Evolutionary conservation across 1,140 invertebrate genomes (phyloP).

Genomic region (Phthorimaea operculella): DNA sequence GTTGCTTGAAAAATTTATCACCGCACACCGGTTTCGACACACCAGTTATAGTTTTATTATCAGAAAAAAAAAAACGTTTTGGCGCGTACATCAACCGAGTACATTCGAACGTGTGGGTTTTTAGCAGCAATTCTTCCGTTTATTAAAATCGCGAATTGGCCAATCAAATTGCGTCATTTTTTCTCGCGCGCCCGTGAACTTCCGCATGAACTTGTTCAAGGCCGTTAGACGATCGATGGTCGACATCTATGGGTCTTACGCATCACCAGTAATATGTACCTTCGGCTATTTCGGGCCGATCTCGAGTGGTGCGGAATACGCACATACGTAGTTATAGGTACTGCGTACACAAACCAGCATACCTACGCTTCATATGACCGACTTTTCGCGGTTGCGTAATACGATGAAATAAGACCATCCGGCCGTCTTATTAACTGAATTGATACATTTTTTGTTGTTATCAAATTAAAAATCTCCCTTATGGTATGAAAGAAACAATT

Average conservation of each 20-base stretch:
- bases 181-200: conserved; percentile 57
- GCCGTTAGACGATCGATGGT: conserved; percentile 29
- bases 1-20: not conserved
- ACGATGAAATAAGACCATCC: conserved; percentile 32
- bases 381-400: conserved; percentile 49
- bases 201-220: conserved; percentile 56
- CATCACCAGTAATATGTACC: conserved; percentile 30
- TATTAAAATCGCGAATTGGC: conserved; percentile 21
- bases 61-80: conserved; percentile 10
- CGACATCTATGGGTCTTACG: conserved; percentile 18
- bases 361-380: conserved; percentile 37
- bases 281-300: conserved; percentile 37
- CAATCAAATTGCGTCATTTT: conserved; percentile 30
- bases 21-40: not conserved
- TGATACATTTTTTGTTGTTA: no score
- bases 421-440: no score
- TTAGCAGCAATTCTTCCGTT: conserved; percentile 11
- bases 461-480: no score
- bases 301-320: conserved; percentile 25
- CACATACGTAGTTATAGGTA: conserved; percentile 12
- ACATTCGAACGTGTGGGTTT: conserved; percentile 6
- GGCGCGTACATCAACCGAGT: not conserved
- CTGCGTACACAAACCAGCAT: no score
- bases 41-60: not conserved
- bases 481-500: no score